Percentiles rank a stretch among this genome's conserved stretches.
These are phyloP conservation scores for Apeira syringaria DNA, from an alignment of 2,888 invertebrate genomes.

Conservation along the genomic window DNA sequence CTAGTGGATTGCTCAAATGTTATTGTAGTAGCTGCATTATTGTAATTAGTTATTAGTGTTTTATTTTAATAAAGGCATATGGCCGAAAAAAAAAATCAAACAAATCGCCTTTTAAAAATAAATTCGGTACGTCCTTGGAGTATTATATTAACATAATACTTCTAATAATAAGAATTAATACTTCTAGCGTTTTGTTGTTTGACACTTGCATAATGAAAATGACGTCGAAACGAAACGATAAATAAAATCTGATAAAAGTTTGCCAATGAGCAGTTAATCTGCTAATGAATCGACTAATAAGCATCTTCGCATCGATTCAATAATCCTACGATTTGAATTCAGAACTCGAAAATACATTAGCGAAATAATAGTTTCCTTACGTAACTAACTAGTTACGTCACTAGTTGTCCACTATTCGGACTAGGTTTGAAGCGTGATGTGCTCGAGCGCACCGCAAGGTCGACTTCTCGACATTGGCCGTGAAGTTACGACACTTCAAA, in stretches of 20 bases:
- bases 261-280: slow-evolving; percentile 40
- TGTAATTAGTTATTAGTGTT: too few species aligned
- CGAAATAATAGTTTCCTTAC: slow-evolving; percentile 65
- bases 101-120: too few species aligned
- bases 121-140: too few species aligned
- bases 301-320: slow-evolving; percentile 37
- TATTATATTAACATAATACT: too few species aligned
- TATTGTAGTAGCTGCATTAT: too few species aligned
- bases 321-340: slow-evolving; percentile 51
- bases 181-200: slow-evolving; percentile 27
- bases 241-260: too few species aligned
- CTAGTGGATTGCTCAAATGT: too few species aligned
- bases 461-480: slow-evolving; percentile 79
- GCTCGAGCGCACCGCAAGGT: slow-evolving; percentile 70
- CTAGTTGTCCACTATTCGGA: slow-evolving; percentile 58
- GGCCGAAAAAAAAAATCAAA: too few species aligned
- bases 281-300: slow-evolving; percentile 37
- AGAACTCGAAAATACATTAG: slow-evolving; percentile 53
- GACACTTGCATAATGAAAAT: too few species aligned
- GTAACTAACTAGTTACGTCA: slow-evolving; percentile 73
- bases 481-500: slow-evolving; percentile 67
- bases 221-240: too few species aligned
- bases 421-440: slow-evolving; percentile 57
- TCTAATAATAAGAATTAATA: slow-evolving; percentile 21
- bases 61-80: too few species aligned